A percentile compares a stretch with the other conserved stretches of the same genome.
These are phyloP conservation scores for Ceyx cyanopectus DNA, from an alignment of 2,113 vertebrate species.

Conservation along the genomic window DNA sequence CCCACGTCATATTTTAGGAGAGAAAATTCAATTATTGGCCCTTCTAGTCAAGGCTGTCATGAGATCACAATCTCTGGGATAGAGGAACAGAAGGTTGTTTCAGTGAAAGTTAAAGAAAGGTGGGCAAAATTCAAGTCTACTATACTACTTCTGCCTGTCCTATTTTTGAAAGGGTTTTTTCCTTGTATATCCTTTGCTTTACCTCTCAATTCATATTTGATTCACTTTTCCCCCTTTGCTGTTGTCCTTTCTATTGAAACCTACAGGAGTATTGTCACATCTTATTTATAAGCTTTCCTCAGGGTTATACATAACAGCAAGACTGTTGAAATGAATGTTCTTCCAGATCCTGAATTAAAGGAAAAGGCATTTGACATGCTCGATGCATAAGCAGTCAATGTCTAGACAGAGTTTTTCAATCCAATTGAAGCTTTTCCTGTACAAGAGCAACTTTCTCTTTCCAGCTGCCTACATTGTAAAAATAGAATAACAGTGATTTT, in stretches of 20 bases:
- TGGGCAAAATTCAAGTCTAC: neutral
- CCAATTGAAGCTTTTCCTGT: constrained; percentile 35
- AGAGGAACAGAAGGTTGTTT: neutral
- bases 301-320: constrained; percentile 13
- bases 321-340: constrained; percentile 48
- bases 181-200: neutral
- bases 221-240: neutral
- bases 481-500: constrained; percentile 13
- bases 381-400: constrained; percentile 17
- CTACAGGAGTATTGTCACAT: constrained; percentile 17
- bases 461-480: constrained; percentile 29
- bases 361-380: constrained; percentile 55
- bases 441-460: constrained; percentile 13
- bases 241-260: constrained; percentile 23
- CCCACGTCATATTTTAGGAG: constrained; percentile 7
- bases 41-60: neutral
- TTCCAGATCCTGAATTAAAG: constrained; percentile 42
- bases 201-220: neutral
- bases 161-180: neutral
- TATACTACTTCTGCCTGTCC: neutral
- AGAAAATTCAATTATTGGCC: constrained; percentile 32
- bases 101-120: constrained; percentile 2
- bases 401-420: constrained; percentile 65
- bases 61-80: neutral
- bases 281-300: constrained; percentile 34